Conservation (phyloP, 2,797 vertebrate genomes). For the Brachyalestes nurse region DNA sequence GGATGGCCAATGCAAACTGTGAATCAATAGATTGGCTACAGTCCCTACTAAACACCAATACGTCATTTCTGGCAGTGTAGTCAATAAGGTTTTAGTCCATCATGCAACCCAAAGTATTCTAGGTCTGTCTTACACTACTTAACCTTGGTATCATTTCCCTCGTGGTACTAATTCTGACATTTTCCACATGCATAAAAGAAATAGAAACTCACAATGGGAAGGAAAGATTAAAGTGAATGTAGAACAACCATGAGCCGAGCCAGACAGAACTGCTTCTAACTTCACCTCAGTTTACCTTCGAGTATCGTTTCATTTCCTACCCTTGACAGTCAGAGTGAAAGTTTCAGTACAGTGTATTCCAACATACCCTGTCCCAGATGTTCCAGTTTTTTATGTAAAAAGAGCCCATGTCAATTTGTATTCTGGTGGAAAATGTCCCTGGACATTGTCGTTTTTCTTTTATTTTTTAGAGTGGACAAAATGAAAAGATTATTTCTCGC, state of each 20-base stretch:
- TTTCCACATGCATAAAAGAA: neutral
- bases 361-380: neutral
- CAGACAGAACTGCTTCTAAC: neutral
- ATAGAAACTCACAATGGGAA: neutral
- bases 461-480: neutral
- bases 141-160: too few relatives aligned
- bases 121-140: too few relatives aligned
- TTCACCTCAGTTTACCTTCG: neutral
- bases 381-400: neutral
- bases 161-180: too few relatives aligned
- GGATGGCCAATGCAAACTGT: too few relatives aligned
- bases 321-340: neutral
- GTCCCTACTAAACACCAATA: too few relatives aligned
- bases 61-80: too few relatives aligned
- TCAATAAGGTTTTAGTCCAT: too few relatives aligned
- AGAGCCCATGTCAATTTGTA: neutral
- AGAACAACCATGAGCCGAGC: neutral
- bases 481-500: neutral
- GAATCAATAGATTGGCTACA: too few relatives aligned
- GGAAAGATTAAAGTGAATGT: neutral
- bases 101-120: too few relatives aligned
- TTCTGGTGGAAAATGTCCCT: conserved; percentile 8
- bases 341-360: neutral
- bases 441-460: neutral
- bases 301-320: neutral